A percentile compares a stretch with the other conserved stretches of the same genome.
These are phyloP conservation scores for Aphelinus atriplicis DNA, from an alignment of 1,140 invertebrate genomes.

Conservation along the genomic window DNA sequence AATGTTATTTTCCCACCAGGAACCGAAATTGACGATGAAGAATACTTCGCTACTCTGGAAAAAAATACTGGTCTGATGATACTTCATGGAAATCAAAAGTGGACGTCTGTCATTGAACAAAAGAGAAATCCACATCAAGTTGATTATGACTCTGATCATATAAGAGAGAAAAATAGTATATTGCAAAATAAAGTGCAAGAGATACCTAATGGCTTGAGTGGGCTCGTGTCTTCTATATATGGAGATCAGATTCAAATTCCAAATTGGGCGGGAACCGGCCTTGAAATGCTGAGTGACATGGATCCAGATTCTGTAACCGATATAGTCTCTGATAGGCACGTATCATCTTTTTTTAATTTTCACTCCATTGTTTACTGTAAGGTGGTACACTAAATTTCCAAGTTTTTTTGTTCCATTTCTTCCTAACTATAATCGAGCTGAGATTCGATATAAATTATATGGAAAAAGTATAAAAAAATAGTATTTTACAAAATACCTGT, in stretches of 20 bases:
- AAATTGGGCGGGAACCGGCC: conserved; percentile 79
- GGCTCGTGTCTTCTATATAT: conserved; percentile 76
- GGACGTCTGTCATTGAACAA: conserved; percentile 65
- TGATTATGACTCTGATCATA: conserved; percentile 72
- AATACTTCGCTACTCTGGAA: conserved; percentile 86
- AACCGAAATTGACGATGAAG: conserved; percentile 89
- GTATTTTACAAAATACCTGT: too few relatives aligned
- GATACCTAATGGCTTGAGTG: too few relatives aligned
- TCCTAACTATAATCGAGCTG: too few relatives aligned
- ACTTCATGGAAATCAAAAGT: conserved; percentile 77
- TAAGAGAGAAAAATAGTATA: too few relatives aligned
- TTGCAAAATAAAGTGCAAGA: conserved; percentile 44
- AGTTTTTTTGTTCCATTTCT: too few relatives aligned
- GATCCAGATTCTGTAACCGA: conserved; percentile 84
- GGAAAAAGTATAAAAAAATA: too few relatives aligned
- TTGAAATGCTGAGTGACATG: conserved; percentile 85
- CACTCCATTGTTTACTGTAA: too few relatives aligned
- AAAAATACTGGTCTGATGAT: conserved; percentile 85
- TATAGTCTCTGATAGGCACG: conserved; percentile 78
- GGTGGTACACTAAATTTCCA: too few relatives aligned
- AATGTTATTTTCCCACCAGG: conserved; percentile 52
- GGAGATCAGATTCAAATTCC: conserved; percentile 83
- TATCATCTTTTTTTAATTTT: background rate
- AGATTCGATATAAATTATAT: too few relatives aligned
- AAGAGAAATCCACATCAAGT: conserved; percentile 60